Percentiles rank a stretch among this genome's conserved stretches.
These are phyloP conservation scores for Plecotus auritus DNA, from an alignment of 2,113 vertebrate genomes.

Conservation along the genomic window DNA sequence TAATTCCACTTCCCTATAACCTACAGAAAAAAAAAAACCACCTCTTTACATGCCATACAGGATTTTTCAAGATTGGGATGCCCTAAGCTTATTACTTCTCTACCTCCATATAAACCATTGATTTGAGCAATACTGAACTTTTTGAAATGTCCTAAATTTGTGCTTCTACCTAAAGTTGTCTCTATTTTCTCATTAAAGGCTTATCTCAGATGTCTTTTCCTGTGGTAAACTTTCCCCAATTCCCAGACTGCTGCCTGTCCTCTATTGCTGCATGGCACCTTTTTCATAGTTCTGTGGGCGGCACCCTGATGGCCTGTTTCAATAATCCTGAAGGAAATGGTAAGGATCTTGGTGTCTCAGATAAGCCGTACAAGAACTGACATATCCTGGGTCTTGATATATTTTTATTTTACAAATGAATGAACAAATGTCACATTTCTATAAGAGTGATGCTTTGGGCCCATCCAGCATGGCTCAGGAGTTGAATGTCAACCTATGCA, in stretches of 20 bases:
- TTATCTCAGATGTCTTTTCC: neutral
- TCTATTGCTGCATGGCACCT: neutral
- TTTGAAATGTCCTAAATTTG: neutral
- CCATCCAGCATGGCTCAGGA: too few species aligned
- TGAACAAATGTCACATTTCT: neutral
- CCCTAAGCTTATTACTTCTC: neutral
- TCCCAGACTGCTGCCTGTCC: neutral
- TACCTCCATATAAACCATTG: neutral
- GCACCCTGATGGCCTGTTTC: neutral
- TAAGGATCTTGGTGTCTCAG: neutral
- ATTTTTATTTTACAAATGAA: conserved; percentile 29
- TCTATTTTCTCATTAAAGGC: neutral
- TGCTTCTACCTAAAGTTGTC: neutral
- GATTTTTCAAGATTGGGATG: neutral
- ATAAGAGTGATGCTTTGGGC: neutral
- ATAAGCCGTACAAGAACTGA: neutral
- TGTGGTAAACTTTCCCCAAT: neutral
- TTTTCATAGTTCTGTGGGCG: neutral
- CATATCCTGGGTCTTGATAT: neutral
- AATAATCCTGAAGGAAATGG: neutral
- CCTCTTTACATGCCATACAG: neutral
- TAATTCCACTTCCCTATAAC: neutral
- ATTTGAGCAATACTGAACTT: neutral
- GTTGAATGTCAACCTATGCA: too few species aligned
- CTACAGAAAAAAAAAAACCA: neutral